phyloP scores from a whole-genome alignment of 2,797 vertebrate genomes.

The Pangasius mekongensis region DNA sequence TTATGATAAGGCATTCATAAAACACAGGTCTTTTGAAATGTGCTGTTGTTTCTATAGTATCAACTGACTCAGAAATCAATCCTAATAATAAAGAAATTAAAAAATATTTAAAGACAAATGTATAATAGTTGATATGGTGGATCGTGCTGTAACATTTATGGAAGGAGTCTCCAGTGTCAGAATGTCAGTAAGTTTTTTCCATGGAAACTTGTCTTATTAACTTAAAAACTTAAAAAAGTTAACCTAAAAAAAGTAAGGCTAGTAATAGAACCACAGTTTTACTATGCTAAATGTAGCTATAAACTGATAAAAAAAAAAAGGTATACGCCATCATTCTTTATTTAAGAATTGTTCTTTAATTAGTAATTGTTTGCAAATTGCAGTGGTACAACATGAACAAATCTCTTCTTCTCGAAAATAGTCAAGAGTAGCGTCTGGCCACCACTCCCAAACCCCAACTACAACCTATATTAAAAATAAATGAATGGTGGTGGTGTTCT shows the following conservation, averaged over 20 bases:
- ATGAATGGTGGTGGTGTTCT: too few species aligned
- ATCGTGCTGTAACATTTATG: background rate
- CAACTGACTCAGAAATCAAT: background rate
- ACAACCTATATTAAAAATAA: background rate
- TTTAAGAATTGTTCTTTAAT: background rate
- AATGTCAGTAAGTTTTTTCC: background rate
- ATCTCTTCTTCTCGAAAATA: background rate
- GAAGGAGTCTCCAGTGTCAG: conserved; percentile 7
- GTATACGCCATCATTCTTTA: background rate
- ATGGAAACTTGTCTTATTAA: background rate
- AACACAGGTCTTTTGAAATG: background rate
- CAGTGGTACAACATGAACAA: background rate
- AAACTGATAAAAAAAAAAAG: background rate
- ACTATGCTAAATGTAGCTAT: background rate
- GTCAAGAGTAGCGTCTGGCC: background rate
- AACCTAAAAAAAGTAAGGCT: background rate
- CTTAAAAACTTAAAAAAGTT: too few species aligned
- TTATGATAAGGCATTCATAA: background rate
- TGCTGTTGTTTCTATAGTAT: background rate
- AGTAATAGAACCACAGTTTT: background rate
- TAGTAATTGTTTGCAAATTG: background rate
- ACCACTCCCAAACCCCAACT: background rate
- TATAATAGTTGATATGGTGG: background rate
- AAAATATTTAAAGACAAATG: background rate
- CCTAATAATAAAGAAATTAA: background rate